These are phyloP conservation scores for Enteromius treurensis DNA, from an alignment of 2,797 vertebrate species.

Conservation along the genomic window DNA sequence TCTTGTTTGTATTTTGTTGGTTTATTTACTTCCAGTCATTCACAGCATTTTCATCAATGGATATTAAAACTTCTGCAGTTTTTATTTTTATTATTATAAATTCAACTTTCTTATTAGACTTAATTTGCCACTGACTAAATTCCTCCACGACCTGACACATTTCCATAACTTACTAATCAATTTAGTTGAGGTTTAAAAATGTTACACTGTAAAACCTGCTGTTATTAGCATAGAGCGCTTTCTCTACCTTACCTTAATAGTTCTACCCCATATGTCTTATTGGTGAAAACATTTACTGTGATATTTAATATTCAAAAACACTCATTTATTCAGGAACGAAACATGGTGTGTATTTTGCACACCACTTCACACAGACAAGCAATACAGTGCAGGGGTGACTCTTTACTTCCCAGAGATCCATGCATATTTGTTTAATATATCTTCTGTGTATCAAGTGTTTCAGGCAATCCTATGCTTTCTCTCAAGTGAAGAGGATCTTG, in stretches of 20 bases:
- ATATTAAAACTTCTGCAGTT: not conserved
- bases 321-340: no score
- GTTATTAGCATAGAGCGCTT: not conserved
- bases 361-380: no score
- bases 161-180: not conserved
- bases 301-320: not conserved
- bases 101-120: not conserved
- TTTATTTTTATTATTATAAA: not conserved
- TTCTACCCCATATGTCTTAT: not conserved
- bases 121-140: not conserved
- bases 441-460: no score
- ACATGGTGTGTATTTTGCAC: no score
- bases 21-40: conserved; percentile 22
- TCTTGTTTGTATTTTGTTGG: conserved; percentile 69
- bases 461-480: no score
- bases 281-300: not conserved
- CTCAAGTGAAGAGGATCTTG: no score
- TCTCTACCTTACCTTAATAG: not conserved
- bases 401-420: no score
- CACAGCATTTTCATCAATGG: not conserved
- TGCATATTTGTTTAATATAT: no score
- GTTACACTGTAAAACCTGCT: not conserved
- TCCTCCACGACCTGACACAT: not conserved
- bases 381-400: no score
- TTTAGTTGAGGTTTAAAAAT: not conserved